A percentile compares a stretch with the other conserved stretches of the same genome.
Conservation (phyloP, 1,140 invertebrate genomes). For the Atta texana region DNA sequence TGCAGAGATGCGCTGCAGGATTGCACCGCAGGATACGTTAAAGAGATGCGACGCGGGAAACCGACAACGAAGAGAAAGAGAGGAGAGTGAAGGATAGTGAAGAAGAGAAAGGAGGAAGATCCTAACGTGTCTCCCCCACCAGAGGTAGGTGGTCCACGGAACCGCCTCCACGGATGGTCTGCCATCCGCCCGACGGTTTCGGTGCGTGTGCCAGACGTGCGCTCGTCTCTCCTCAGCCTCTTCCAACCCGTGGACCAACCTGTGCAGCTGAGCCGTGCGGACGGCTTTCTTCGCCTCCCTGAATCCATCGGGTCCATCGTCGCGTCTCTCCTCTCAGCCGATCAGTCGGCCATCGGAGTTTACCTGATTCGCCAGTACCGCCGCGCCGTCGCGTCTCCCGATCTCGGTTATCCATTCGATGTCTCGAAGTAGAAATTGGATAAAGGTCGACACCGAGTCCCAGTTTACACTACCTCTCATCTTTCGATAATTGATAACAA, state of each 20-base stretch:
- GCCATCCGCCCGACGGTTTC: constrained; percentile 69
- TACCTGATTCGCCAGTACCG: constrained; percentile 72
- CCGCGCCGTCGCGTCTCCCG: constrained; percentile 46
- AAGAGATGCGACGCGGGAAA: neutral
- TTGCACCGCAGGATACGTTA: constrained; percentile 23
- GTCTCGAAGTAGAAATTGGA: constrained; percentile 16
- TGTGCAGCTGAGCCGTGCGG: constrained; percentile 68
- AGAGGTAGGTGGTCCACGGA: constrained; percentile 83
- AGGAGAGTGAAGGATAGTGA: neutral
- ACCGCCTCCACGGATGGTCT: constrained; percentile 81
- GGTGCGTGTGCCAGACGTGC: constrained; percentile 78
- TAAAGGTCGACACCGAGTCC: neutral
- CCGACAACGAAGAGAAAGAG: neutral
- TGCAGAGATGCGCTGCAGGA: neutral
- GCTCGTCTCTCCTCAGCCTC: constrained; percentile 72
- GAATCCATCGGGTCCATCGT: constrained; percentile 58
- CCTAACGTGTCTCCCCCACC: constrained; percentile 80
- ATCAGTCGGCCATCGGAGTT: constrained; percentile 77
- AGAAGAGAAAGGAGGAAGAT: constrained; percentile 76
- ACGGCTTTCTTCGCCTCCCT: constrained; percentile 57
- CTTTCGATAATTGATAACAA: constrained; percentile 15
- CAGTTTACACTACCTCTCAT: neutral
- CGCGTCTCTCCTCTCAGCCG: constrained; percentile 70
- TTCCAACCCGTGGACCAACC: constrained; percentile 78
- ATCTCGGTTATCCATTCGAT: constrained; percentile 13